Base-by-base conservation (phyloP, 2,113 vertebrate species). In the Rhynchomys soricoides region DNA sequence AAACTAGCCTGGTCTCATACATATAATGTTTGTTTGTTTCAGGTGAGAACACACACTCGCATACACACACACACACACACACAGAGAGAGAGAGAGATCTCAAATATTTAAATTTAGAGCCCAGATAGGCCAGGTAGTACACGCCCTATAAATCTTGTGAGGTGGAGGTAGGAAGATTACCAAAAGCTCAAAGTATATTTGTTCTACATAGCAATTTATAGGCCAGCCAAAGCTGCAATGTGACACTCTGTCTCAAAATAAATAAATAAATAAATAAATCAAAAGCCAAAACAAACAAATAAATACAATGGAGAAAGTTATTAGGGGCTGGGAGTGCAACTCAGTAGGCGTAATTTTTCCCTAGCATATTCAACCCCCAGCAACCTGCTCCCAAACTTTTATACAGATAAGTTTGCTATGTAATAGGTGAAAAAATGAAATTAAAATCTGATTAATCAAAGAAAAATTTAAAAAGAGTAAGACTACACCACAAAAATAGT, bases 401-500 rank as follows among this genome's bases (percentile, higher is more conserved):
- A 86, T 91, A 87, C 94, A 97, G 96, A 95, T 95, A 96, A 94
- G 97, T 98, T 97, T 98, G 93, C 95, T 92, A 91, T 75, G 83
- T 1, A 93, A 97, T 93, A 98, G 98, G 86, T 87, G 9, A 77
- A 97, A 97, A 98, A 98, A 97, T 75, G 95, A 98, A 97, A 98
- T 97, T 98, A 98, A 98, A 98, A 98, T 97, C 68, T 93, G 55
- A 93, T 92, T 98, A 98, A 98, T 91, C 95, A 94, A 97, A 43
- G 22, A 98, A 90, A 95, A 98, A 96, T 90, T 31, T 86, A 92
- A 97, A 11, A 57, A 0, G 64, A 90, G 0, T 86, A 91, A 93
- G 19, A 43, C 21, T 37, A 75, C 0, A 90, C 26, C n/a, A 83
- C n/a, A 86, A 91, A 96, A 95, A 37, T 22, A 88, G 48, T 21